Evolutionary conservation across 1,140 invertebrate genomes (phyloP).

Genomic region (Ceratoteleas bidentatus): DNA sequence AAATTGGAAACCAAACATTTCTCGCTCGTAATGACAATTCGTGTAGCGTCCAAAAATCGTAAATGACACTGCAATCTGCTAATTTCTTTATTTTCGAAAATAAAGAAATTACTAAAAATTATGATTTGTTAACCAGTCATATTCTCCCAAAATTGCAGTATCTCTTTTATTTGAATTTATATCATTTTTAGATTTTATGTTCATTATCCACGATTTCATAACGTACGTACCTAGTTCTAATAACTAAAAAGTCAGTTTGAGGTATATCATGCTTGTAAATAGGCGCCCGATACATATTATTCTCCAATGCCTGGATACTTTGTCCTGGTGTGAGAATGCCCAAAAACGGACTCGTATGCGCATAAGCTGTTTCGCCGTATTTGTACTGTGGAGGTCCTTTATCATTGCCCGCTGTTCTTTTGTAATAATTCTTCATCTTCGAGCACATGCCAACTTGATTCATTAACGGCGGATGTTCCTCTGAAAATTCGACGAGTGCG

Average conservation of each 20-base stretch:
- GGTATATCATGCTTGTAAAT: constrained; percentile 94
- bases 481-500: constrained; percentile 96
- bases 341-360: constrained; percentile 98
- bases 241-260: constrained; percentile 94
- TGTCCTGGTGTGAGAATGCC: constrained; percentile 96
- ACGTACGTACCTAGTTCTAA: constrained; percentile 87
- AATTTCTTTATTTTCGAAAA: no score
- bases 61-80: no score
- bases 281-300: constrained; percentile 98
- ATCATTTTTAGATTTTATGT: neutral
- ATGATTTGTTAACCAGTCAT: no score
- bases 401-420: constrained; percentile 96
- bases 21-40: no score
- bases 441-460: constrained; percentile 99
- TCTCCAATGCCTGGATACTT: constrained; percentile 96
- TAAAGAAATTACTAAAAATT: no score
- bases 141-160: no score
- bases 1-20: no score
- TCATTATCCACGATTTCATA: no score
- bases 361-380: constrained; percentile 97
- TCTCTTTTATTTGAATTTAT: no score
- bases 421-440: constrained; percentile 99
- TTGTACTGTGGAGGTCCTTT: constrained; percentile 92
- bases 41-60: no score
- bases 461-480: constrained; percentile 98